A percentile compares a stretch with the other conserved stretches of the same genome.
Evolutionary conservation across 2,888 invertebrate species (phyloP).

Genomic region (Phaedon cochleariae): DNA sequence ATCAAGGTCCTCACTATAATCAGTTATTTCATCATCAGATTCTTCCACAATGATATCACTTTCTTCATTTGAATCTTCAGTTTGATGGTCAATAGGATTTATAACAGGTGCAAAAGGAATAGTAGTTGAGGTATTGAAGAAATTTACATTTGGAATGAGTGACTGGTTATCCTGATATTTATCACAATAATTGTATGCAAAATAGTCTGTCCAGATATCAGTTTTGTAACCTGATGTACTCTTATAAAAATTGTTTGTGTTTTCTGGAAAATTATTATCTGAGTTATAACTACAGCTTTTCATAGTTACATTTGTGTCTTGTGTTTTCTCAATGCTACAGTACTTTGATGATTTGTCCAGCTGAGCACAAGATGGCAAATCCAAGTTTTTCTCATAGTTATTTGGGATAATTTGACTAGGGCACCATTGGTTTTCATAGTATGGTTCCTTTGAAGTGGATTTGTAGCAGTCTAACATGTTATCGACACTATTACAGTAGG

Average conservation of each 20-base stretch:
- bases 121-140: slow-evolving; percentile 19
- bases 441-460: slow-evolving; percentile 43
- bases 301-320: slow-evolving; percentile 33
- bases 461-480: slow-evolving; percentile 52
- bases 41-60: slow-evolving; percentile 62
- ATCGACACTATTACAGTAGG: slow-evolving; percentile 54
- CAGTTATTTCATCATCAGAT: slow-evolving; percentile 55
- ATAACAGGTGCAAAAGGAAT: slow-evolving; percentile 35
- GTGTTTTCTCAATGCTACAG: slow-evolving; percentile 49
- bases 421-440: slow-evolving; percentile 47
- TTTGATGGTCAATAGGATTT: slow-evolving; percentile 47
- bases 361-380: slow-evolving; percentile 56
- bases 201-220: slow-evolving; percentile 28
- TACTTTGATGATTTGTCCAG: slow-evolving; percentile 46
- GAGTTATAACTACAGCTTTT: slow-evolving; percentile 40
- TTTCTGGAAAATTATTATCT: slow-evolving; percentile 28
- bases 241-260: slow-evolving; percentile 24
- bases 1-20: slow-evolving; percentile 51
- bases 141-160: slow-evolving; percentile 24
- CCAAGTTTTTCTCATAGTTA: slow-evolving; percentile 50
- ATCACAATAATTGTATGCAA: slow-evolving; percentile 35
- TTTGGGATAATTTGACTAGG: slow-evolving; percentile 31
- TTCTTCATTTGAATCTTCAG: slow-evolving; percentile 55
- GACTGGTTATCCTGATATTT: slow-evolving; percentile 26
- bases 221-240: slow-evolving; percentile 19